phyloP scores from a whole-genome alignment of 2,888 invertebrate genomes.

The Strigamia transsilvanica region DNA sequence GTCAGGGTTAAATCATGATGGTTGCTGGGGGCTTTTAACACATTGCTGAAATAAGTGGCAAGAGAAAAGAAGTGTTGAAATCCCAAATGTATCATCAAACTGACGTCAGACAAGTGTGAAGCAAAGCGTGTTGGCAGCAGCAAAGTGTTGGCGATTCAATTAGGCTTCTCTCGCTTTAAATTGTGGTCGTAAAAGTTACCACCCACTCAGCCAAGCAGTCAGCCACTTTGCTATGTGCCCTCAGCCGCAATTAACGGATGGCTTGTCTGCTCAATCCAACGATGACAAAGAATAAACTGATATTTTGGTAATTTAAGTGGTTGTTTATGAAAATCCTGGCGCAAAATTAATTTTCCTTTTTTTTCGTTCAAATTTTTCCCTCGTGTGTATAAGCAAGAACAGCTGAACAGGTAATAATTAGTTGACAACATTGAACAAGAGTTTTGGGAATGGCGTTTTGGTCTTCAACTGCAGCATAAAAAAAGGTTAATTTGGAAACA shows the following conservation, averaged over 20 bases:
- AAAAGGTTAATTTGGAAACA: background rate
- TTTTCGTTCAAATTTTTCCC: background rate
- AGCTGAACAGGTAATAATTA: too few relatives aligned
- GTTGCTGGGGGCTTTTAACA: slow-evolving; percentile 46
- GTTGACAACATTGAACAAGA: too few relatives aligned
- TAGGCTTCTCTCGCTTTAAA: slow-evolving; percentile 45
- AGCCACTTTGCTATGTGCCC: slow-evolving; percentile 49
- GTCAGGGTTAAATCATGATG: slow-evolving; percentile 45
- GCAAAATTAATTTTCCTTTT: background rate
- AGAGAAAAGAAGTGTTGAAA: slow-evolving; percentile 46
- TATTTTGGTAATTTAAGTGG: background rate
- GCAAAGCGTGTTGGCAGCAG: slow-evolving; percentile 47
- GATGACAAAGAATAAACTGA: slow-evolving; percentile 44
- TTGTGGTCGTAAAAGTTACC: slow-evolving; percentile 49
- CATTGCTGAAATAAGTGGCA: slow-evolving; percentile 40
- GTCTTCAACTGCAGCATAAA: too few relatives aligned
- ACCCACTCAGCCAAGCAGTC: slow-evolving; percentile 49
- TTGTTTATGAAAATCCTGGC: background rate
- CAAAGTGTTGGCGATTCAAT: slow-evolving; percentile 49
- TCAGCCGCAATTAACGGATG: slow-evolving; percentile 49
- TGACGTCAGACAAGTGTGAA: slow-evolving; percentile 49
- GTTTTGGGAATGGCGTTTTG: too few relatives aligned
- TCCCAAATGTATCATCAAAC: slow-evolving; percentile 47
- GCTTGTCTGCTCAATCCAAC: slow-evolving; percentile 35
- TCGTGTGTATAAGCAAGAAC: too few relatives aligned